Base-by-base conservation (phyloP, 2,888 invertebrate genomes). In the Mystacides longicornis region DNA sequence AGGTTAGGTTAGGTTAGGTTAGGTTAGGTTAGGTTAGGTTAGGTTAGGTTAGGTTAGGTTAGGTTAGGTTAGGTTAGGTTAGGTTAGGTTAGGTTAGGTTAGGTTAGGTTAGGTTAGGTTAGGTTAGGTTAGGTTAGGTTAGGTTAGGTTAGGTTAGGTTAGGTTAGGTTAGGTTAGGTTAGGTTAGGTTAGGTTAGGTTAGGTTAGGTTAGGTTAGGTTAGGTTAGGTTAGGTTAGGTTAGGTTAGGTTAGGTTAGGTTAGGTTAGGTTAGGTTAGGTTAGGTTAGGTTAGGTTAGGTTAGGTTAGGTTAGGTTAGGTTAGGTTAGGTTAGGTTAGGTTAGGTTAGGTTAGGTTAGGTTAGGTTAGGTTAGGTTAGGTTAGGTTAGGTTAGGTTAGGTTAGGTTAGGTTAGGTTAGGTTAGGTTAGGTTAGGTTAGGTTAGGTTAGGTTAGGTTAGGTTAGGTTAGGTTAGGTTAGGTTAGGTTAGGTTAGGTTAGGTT, bases 91-190 rank as follows among this genome's bases (percentile, higher is more conserved):
- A 46, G 46, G 46, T 46, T 46, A 46, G 46, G 46, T 46, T 46
- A 46, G 46, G 46, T 46, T 46, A 46, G 46, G 46, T 46, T 46
- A 46, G 46, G 46, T 46, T 46, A 46, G 46, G 46, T 46, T 46
- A 46, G 46, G 46, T 46, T 46, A 46, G 46, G 46, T 46, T 46
- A 46, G 46, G 46, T 46, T 46, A 46, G 46, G 46, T 46, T 46
- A 46, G 46, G 46, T 46, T 46, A 46, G 46, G 46, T 46, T 46
- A 46, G 46, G 46, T 46, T 46, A 46, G 46, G 56, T 56, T 56
- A 56, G 56, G 56, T 56, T 56, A 56, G 56, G 56, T 56, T 56
- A 56, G 56, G 56, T 56, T 56, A 56, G 56, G 56, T 56, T 56
- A 56, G 56, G 56, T 56, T 56, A 56, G 56, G 56, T 56, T 56